Conservation (phyloP, 2,888 invertebrate genomes). For the Megaustenia siamemsis region DNA sequence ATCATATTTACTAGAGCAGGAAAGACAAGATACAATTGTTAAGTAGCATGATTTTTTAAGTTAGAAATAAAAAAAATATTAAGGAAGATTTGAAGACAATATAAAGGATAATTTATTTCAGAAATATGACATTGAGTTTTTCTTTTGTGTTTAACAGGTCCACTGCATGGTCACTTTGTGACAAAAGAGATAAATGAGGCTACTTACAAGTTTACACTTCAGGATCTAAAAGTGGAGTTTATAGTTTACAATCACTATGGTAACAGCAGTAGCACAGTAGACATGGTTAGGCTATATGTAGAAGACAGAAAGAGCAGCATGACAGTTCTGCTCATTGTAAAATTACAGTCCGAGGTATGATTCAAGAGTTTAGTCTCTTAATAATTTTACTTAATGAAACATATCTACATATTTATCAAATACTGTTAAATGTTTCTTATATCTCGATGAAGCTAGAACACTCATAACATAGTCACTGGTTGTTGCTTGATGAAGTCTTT, state of each 20-base stretch:
- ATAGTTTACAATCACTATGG: slow-evolving; percentile 68
- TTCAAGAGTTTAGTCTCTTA: too few species aligned
- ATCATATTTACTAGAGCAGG: too few species aligned
- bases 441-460: too few species aligned
- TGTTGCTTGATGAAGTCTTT: too few species aligned
- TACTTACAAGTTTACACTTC: slow-evolving; percentile 65
- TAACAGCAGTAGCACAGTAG: slow-evolving; percentile 57
- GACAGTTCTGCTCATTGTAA: slow-evolving; percentile 63
- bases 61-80: too few species aligned
- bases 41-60: too few species aligned
- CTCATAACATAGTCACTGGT: too few species aligned
- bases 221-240: slow-evolving; percentile 64
- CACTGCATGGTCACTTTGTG: slow-evolving; percentile 64
- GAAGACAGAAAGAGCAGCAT: slow-evolving; percentile 67
- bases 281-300: slow-evolving; percentile 68
- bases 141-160: slow-evolving; percentile 60
- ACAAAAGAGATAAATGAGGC: slow-evolving; percentile 49
- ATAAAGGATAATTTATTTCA: neutral
- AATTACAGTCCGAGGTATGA: slow-evolving; percentile 67
- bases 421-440: too few species aligned
- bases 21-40: too few species aligned
- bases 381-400: too few species aligned
- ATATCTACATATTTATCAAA: too few species aligned
- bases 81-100: too few species aligned
- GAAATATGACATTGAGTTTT: neutral